These are phyloP conservation scores for Spongilla lacustris DNA, from an alignment of 37 sponge, comb jelly and placozoan genomes.

Conservation along the genomic window DNA sequence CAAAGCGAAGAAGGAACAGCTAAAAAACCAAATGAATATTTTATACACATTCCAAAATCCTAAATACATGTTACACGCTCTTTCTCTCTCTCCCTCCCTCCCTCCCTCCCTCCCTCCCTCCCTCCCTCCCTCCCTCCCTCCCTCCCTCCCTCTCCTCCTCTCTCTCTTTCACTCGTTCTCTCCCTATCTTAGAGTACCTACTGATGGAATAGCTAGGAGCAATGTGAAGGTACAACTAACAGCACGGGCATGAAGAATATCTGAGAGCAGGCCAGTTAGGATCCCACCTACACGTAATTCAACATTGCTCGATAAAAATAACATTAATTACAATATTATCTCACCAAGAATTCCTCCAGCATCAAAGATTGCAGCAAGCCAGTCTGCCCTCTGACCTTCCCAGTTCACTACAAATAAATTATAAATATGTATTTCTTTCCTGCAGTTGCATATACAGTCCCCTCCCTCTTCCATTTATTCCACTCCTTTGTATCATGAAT, in stretches of 20 bases:
- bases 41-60: background rate
- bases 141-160: too few relatives aligned
- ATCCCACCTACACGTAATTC: background rate
- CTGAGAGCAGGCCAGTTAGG: conserved; percentile 62
- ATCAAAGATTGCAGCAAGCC: conserved; percentile 50
- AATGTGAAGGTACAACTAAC: conserved; percentile 53
- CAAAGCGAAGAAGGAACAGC: conserved; percentile 31
- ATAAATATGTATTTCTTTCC: background rate
- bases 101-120: background rate
- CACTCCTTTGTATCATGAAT: too few relatives aligned
- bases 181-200: too few relatives aligned
- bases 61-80: background rate
- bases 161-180: too few relatives aligned
- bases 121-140: too few relatives aligned
- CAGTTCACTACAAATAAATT: background rate
- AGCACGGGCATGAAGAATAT: conserved; percentile 72
- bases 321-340: background rate
- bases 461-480: too few relatives aligned
- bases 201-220: conserved; percentile 61
- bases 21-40: background rate
- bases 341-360: conserved; percentile 64
- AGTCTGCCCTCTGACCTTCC: conserved; percentile 23
- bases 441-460: too few relatives aligned
- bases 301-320: too few relatives aligned
- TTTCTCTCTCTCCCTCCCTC: background rate